Evolutionary conservation across 1,140 invertebrate genomes (phyloP).

Genomic region (Hypsibius dujardini): DNA sequence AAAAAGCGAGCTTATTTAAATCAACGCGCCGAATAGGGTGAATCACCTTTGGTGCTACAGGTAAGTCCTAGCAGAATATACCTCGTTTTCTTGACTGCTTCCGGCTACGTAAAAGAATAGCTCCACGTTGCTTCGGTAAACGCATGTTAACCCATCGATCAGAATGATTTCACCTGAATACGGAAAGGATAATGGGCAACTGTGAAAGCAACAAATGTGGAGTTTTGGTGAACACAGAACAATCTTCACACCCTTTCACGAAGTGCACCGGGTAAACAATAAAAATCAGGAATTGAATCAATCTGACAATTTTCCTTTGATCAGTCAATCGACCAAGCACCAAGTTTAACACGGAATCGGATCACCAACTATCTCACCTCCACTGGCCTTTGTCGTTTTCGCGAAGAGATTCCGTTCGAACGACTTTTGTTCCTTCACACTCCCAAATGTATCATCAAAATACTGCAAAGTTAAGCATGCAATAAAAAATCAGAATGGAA

Average conservation of each 20-base stretch:
- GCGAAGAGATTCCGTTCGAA: slow-evolving; percentile 96
- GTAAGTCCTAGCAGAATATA: slow-evolving; percentile 31
- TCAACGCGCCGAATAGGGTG: too few species aligned
- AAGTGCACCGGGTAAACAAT: too few species aligned
- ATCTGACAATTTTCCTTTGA: too few species aligned
- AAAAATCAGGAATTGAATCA: too few species aligned
- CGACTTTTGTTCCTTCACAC: slow-evolving; percentile 79
- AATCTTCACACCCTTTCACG: too few species aligned
- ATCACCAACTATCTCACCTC: slow-evolving; percentile 28
- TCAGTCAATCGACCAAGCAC: too few species aligned
- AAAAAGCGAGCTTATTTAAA: slow-evolving; percentile 24
- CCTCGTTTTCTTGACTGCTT: slow-evolving; percentile 77
- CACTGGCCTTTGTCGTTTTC: slow-evolving; percentile 69
- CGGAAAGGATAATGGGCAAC: too few species aligned
- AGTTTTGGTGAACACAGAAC: too few species aligned
- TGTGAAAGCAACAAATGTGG: too few species aligned
- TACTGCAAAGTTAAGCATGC: slow-evolving; percentile 41
- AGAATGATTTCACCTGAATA: slow-evolving; percentile 78
- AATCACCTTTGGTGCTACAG: too few species aligned
- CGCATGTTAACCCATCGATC: slow-evolving; percentile 88
- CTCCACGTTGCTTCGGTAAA: slow-evolving; percentile 93
- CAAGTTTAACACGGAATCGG: background rate
- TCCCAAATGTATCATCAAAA: slow-evolving; percentile 75
- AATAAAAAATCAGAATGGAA: too few species aligned
- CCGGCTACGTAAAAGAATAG: slow-evolving; percentile 98